Conservation (phyloP, 2,113 vertebrate genomes). For the Chroicocephalus ridibundus region DNA sequence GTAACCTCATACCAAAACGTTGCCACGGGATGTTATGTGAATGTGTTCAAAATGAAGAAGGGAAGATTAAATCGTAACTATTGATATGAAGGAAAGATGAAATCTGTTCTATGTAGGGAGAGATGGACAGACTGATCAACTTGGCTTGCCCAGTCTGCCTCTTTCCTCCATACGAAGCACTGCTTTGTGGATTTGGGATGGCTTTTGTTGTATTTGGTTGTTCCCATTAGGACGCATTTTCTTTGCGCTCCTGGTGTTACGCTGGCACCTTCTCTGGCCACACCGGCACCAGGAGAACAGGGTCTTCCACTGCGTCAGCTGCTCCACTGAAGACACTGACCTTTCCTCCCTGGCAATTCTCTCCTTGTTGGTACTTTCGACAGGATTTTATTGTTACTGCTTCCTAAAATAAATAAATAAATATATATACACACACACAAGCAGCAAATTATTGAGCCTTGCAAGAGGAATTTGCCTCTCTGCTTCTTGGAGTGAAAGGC, state of each 20-base stretch:
- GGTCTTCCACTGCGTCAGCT: not conserved
- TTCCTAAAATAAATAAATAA: not conserved
- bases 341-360: not conserved
- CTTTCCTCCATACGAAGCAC: not conserved
- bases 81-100: slow-evolving; percentile 37
- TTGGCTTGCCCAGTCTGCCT: not conserved
- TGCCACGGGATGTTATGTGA: not conserved
- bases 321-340: not conserved
- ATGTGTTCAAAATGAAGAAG: slow-evolving; percentile 44
- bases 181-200: not conserved
- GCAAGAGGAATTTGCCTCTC: not conserved
- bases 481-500: not conserved
- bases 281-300: not conserved
- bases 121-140: not conserved
- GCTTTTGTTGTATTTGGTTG: not conserved
- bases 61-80: not conserved
- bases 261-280: not conserved
- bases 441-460: not conserved
- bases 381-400: not conserved
- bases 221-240: slow-evolving; percentile 40
- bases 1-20: not conserved
- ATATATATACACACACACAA: not conserved
- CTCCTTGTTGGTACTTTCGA: not conserved
- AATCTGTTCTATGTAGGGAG: not conserved
- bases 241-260: not conserved